Base-by-base conservation (phyloP, 2,113 vertebrate genomes). In the Sceloporus undulatus region DNA sequence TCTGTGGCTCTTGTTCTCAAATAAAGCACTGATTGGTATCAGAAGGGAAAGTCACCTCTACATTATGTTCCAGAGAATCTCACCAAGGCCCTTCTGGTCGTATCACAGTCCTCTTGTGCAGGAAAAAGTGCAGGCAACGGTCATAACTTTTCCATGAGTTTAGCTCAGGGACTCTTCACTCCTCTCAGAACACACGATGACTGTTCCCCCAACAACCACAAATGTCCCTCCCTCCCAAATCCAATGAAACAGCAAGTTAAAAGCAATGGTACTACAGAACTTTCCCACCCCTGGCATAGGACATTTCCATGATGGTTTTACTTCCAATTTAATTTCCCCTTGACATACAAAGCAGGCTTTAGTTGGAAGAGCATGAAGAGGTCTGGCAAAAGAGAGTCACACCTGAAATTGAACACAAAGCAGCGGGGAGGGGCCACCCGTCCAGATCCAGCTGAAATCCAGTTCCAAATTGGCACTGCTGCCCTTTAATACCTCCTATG, bases 111-210 rank as follows among this genome's bases (percentile, higher is more conserved):
- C 87, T 91, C 89, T 74, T 6, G 42, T 92, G 88, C 59, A 62
- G 10, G 16, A 62, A 34, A 89, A 90, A 90, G 90, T 85, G 86
- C 56, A 84, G 86, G 21, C 11, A 91, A 90, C 48, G 25, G 83
- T 92, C 82, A 85, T 86, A 70, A 21, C 89, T 89, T 91, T 87
- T 66, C 0, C 78, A 0, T 90, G 21, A 90, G 89, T 86, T 73
- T 66, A 73, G 79, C 85, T 93, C 89, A 88, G 91, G 89, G 82
- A 94, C 92, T 94, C 91, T 92, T 90, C 91, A 90, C 89, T 92
- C 92, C 90, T 92, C 82, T 90, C 79, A 82, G 92, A 91, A 94
- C 86, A 90, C 85, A 62, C 90, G 89, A 92, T 0, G 27, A 93
- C 86, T 83, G 76, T 48, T n/a, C n/a, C 76, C 66, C 40, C 52